Evolutionary conservation across 2,113 vertebrate genomes (phyloP).

Genomic region (Rhea pennata): DNA sequence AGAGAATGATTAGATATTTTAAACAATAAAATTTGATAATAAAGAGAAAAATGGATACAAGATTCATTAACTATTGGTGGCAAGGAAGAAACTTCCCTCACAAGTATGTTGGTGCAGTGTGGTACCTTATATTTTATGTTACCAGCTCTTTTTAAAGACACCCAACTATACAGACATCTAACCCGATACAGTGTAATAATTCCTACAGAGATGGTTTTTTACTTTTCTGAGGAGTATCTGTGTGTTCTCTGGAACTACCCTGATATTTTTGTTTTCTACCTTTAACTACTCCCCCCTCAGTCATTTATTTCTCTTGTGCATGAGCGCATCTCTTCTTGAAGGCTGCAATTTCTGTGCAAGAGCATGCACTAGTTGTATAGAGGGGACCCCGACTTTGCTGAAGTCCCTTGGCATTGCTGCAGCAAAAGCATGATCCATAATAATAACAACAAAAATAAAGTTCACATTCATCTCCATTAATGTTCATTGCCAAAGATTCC

Average conservation of each 20-base stretch:
- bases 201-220: neutral
- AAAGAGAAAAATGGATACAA: neutral
- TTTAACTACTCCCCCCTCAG: neutral
- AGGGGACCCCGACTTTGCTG: neutral
- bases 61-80: neutral
- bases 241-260: neutral
- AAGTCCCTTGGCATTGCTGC: neutral
- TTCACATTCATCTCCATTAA: neutral
- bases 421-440: neutral
- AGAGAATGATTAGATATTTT: neutral
- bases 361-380: neutral
- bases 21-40: neutral
- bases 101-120: neutral
- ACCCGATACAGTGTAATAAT: neutral
- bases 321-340: neutral
- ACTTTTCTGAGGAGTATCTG: neutral
- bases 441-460: neutral
- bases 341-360: neutral
- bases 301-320: neutral
- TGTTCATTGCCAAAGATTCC: neutral
- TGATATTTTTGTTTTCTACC: neutral
- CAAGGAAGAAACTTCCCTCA: neutral
- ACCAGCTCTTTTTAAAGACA: neutral
- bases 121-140: neutral
- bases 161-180: neutral